Evolutionary conservation across 2,113 vertebrate species (phyloP), one percentile per base, ranked within the genome.

Genomic region (Castor canadensis): DNA sequence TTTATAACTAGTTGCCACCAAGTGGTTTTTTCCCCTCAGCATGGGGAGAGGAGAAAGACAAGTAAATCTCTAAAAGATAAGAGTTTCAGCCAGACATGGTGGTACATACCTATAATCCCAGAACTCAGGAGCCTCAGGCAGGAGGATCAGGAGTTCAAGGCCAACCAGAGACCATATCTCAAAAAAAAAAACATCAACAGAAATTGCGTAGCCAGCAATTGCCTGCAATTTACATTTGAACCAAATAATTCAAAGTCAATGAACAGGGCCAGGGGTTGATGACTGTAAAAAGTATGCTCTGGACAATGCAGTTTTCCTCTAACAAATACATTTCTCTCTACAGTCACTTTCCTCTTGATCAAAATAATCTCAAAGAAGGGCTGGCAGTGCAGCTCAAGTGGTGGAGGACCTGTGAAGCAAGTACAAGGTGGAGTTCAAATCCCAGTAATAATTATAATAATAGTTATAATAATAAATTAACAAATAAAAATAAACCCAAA

Each of bases 361-460:
- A 91, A 73, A 95, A 91, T 64, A 80, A 56, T 81, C n/a, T 85
- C 40, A 40, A 49, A 60, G n/a, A n/a, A n/a, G n/a, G n/a, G n/a
- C n/a, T n/a, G n/a, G n/a, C n/a, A n/a, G n/a, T n/a, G n/a, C n/a
- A n/a, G n/a, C n/a, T n/a, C n/a, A n/a, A n/a, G n/a, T n/a, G n/a
- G n/a, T n/a, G n/a, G n/a, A n/a, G n/a, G n/a, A n/a, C n/a, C n/a
- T n/a, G n/a, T n/a, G n/a, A n/a, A n/a, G n/a, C n/a, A n/a, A n/a
- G n/a, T n/a, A n/a, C n/a, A n/a, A n/a, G n/a, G n/a, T n/a, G n/a
- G n/a, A n/a, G n/a, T n/a, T n/a, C n/a, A n/a, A n/a, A n/a, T n/a
- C n/a, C n/a, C n/a, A n/a, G n/a, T n/a, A n/a, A n/a, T n/a, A n/a
- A n/a, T n/a, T n/a, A n/a, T n/a, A n/a, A n/a, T n/a, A n/a, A n/a